Evolutionary conservation across 2,888 invertebrate genomes (phyloP), one percentile per base, ranked within the genome.

Genomic region (Lepidocyrtinus sp.): DNA sequence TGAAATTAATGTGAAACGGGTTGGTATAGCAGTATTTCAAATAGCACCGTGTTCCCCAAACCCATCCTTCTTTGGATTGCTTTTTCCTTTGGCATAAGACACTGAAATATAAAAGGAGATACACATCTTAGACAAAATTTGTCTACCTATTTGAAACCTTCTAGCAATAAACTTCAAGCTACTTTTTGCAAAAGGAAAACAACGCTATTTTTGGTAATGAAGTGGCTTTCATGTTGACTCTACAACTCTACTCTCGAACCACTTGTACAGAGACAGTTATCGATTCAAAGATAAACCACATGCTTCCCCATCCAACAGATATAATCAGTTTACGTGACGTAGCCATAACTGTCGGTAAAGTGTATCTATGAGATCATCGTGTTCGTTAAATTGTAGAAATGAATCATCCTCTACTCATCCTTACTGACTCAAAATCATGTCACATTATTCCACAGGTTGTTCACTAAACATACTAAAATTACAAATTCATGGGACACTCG

Each of bases 241-340:
- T n/a, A n/a, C n/a, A n/a, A 17, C 50, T 50, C 50, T 50, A 7
- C 12, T 7, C 12, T 50, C 50, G 17, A 50, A 12, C 50, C 50
- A 15, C 2, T 17, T 12, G 17, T 17, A 50, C 12, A 50, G 12
- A 7, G 12, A 12, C 50, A 50, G 50, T 50, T 50, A 50, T 50
- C 50, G 50, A 50, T 50, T 50, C 50, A 50, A 50, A 50, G 50
- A 50, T 50, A 50, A 50, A 2, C n/a, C 50, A n/a, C 2, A 36
- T 7, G 12, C 17, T 50, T 17, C 36, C 12, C 36, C 12, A 36
- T 36, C 2, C 50, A 50, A 50, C 17, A 36, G 36, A 36, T 5
- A 36, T 36, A 50, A 50, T 50, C n/a, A 50, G 50, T 50, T 17
- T n/a, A n/a, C n/a, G n/a, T n/a, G n/a, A n/a, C n/a, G n/a, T n/a